Percentiles rank a stretch among this genome's conserved stretches.
phyloP scores from a whole-genome alignment of 2,888 invertebrate genomes.

The Diogma glabrata region DNA sequence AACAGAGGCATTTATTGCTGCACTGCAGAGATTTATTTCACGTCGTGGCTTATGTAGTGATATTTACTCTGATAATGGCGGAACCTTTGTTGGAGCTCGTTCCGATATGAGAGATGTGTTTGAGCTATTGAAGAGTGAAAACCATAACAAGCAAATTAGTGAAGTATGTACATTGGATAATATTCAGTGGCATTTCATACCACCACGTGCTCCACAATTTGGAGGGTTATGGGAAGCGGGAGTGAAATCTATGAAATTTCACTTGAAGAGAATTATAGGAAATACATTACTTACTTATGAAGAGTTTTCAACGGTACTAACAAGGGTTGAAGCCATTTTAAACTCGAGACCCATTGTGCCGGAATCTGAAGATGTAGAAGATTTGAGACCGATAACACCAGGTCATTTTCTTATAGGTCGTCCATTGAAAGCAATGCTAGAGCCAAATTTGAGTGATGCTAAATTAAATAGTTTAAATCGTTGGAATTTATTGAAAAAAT shows the following conservation, averaged over 20 bases:
- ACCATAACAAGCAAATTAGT: background rate
- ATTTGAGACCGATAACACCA: background rate
- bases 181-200: background rate
- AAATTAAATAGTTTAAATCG: background rate
- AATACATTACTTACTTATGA: background rate
- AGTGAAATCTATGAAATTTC: background rate
- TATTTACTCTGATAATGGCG: background rate
- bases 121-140: background rate
- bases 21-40: background rate
- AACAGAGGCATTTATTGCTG: background rate
- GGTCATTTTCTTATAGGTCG: constrained; percentile 24
- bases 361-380: background rate
- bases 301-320: background rate
- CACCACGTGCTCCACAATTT: background rate
- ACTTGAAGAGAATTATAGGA: background rate
- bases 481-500: background rate
- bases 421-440: background rate
- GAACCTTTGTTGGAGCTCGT: constrained; percentile 17
- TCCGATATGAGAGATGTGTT: background rate
- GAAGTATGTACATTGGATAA: background rate
- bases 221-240: background rate
- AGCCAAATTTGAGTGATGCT: background rate
- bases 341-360: background rate
- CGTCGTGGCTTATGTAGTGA: background rate
- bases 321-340: background rate